A percentile compares a stretch with the other conserved stretches of the same genome.
Evolutionary conservation across 2,113 vertebrate genomes (phyloP).

Genomic region (Channa maculata): DNA sequence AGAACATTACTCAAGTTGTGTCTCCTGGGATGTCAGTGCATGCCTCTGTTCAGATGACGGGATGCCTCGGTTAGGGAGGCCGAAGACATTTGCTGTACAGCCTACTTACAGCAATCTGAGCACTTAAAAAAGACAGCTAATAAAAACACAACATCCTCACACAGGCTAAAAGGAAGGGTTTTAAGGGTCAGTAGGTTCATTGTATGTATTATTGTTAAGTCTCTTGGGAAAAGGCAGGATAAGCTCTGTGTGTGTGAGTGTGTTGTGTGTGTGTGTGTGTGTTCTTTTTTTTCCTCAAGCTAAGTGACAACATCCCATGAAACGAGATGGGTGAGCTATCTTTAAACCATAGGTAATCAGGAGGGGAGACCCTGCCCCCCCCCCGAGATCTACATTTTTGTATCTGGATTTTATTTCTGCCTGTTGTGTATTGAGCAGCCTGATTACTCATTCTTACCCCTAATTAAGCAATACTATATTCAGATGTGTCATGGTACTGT

Average conservation of each 20-base stretch:
- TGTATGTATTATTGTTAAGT: conserved; percentile 75
- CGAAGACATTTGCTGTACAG: conserved; percentile 54
- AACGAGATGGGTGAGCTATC: conserved; percentile 32
- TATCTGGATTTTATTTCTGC: background rate
- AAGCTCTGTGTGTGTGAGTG: conserved; percentile 44
- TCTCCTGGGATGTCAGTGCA: conserved; percentile 64
- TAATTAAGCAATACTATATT: too few relatives aligned
- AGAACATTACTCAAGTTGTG: conserved; percentile 66
- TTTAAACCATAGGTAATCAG: conserved; percentile 35
- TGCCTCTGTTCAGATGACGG: conserved; percentile 42
- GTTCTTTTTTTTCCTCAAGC: conserved; percentile 31
- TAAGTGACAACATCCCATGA: conserved; percentile 46
- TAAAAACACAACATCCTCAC: conserved; percentile 71
- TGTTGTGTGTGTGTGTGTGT: conserved; percentile 13
- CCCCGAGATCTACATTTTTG: background rate
- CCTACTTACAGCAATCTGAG: conserved; percentile 59
- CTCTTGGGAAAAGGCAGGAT: conserved; percentile 77
- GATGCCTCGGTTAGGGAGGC: conserved; percentile 54
- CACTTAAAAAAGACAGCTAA: conserved; percentile 71
- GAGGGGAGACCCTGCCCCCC: background rate
- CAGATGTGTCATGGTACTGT: too few relatives aligned
- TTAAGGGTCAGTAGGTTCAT: conserved; percentile 78
- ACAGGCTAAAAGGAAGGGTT: conserved; percentile 71
- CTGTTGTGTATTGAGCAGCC: background rate
- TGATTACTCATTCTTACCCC: background rate